Base-by-base conservation (phyloP, 2,888 invertebrate genomes). In the Tortrix viridana region DNA sequence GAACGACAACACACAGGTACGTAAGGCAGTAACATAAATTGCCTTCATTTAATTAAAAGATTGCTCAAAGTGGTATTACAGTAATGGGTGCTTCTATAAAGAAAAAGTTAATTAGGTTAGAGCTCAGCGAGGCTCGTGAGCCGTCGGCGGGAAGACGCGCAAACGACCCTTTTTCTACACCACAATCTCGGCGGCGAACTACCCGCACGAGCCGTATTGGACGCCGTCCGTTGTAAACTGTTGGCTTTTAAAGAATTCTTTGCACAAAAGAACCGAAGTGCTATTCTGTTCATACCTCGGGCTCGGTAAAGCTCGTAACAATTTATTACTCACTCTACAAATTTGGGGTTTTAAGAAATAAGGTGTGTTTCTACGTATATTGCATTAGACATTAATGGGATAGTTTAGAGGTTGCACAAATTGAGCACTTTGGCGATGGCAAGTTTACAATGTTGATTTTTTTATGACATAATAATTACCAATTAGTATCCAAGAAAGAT, bases 91-190 rank as follows among this genome's bases (percentile, higher is more conserved):
- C 55, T 66, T 59, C 64, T 63, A 56, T 54, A 64, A 60, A 60
- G 64, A 66, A 71, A 70, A 71, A 69, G 68, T 67, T 69, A 71
- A 71, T 68, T 69, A 68, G 67, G 64, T 70, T 64, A 67, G 67
- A 67, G 61, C 44, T 54, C 53, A 52, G 53, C 63, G 66, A 58
- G 58, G 57, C 57, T 57, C 62, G 59, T 52, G 60, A 32, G 59
- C 46, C 50, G 63, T 57, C 49, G 65, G 60, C 67, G 65, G 54
- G 38, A 55, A 61, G 50, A 54, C 58, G 65, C 65, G 55, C 47
- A 60, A 68, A 68, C 60, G 67, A 55, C 63, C 53, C 53, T 62
- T 66, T 69, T 65, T 67, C 57, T 53, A 16, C 50, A 23, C 54
- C 48, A 49, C 59, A 43, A 54, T 59, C 53, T 49, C 37, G 19